Evolutionary conservation across 2,113 vertebrate species (phyloP), one percentile per base, ranked within the genome.

Genomic region (Oxygymnocypris stewartii): DNA sequence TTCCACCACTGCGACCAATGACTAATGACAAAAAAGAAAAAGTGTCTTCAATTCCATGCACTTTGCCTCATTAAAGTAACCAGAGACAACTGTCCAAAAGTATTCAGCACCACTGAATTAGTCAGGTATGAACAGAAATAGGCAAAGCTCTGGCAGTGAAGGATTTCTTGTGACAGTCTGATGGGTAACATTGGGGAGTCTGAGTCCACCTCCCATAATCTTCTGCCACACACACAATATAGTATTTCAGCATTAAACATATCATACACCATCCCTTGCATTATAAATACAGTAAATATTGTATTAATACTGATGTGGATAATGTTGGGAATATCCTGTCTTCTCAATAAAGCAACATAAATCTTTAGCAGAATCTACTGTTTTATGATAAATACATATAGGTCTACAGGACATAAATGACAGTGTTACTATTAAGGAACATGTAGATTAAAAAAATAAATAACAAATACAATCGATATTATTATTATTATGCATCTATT

Each of bases 41-140:
- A 28, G 7, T 10, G 6, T 37, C 1, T 81, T 63, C 23, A 63
- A 40, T 37, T 40, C 6, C n/a, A 42, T 4, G 0, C 40, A 20
- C 40, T 81, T 79, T 16, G 4, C 51, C 57, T 59, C 77, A 40
- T 79, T 78, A 78, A 35, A 78, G 20, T 31, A n/a, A 23, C 54
- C 23, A 35, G 20, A 81, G n/a, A 23, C 14, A 4, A 20, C 9
- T 18, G 59, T 28, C 79, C 65, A 28, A 47, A 65, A 81, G 65
- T 81, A 81, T 65, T 81, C 59, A 20, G 59, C 18, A 16, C 14
- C 11, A 11, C 4, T 31, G n/a, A 47, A 47, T 79, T 79, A 59
- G 77, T 65, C 79, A 47, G 59, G 37, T 81, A 47, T 47, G n/a
- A 44, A 57, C 16, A 40, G 78, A 47, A 81, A 12, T 47, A 75